phyloP scores from a whole-genome alignment of 2,113 vertebrate species.

The Pontoporia blainvillei region DNA sequence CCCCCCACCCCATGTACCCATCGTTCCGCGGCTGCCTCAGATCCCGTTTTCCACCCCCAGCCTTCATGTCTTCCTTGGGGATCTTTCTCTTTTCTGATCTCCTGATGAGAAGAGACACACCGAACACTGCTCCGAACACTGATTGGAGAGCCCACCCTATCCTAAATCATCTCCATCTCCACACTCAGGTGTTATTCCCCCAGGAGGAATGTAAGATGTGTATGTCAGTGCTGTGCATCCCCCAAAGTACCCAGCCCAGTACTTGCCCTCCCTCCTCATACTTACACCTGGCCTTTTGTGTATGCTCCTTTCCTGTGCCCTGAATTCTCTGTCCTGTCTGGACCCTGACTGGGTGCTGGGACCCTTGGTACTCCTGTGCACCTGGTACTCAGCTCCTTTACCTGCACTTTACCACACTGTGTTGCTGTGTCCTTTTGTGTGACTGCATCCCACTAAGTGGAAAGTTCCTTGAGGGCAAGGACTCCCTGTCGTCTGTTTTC shows the following conservation, averaged over 20 bases:
- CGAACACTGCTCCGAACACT: fast-evolving
- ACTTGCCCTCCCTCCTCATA: neutral
- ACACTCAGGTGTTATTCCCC: neutral
- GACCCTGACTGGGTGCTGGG: neutral
- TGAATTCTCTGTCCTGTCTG: neutral
- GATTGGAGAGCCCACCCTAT: neutral
- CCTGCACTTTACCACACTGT: neutral
- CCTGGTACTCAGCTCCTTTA: neutral
- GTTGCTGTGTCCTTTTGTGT: neutral
- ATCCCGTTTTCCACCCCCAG: neutral
- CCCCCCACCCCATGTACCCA: fast-evolving
- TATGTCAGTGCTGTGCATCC: neutral
- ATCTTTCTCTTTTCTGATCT: neutral
- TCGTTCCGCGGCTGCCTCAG: neutral
- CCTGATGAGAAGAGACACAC: neutral
- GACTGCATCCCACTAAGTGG: neutral
- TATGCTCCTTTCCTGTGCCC: fast-evolving
- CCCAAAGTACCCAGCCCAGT: fast-evolving
- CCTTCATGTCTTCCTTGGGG: neutral
- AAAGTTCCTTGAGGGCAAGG: neutral
- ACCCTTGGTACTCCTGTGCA: neutral
- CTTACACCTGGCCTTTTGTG: neutral
- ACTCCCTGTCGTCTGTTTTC: neutral
- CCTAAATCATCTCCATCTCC: neutral
- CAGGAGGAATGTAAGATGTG: neutral